phyloP scores from a whole-genome alignment of 1,140 invertebrate genomes.

The Drosophila grimshawi region DNA sequence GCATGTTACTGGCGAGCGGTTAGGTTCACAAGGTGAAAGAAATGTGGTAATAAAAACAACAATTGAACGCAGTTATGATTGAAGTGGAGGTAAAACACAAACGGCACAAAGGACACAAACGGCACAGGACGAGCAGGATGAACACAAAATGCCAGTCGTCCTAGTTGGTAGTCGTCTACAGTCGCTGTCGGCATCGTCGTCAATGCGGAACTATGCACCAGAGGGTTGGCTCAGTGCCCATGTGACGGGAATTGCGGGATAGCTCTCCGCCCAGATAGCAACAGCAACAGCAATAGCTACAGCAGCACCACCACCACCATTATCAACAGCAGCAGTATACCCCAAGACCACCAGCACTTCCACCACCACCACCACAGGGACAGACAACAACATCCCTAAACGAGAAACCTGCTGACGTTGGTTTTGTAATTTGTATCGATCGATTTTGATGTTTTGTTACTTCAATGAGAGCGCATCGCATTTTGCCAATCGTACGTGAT shows the following conservation, averaged over 20 bases:
- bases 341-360: conserved; percentile 17
- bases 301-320: conserved; percentile 5
- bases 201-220: conserved; percentile 66
- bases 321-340: background rate
- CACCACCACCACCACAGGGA: conserved; percentile 29
- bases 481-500: conserved; percentile 39
- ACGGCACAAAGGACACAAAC: conserved; percentile 30
- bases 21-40: conserved; percentile 65
- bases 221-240: conserved; percentile 34
- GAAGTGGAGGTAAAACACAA: conserved; percentile 73
- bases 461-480: conserved; percentile 44
- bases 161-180: background rate
- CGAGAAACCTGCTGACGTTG: conserved; percentile 52
- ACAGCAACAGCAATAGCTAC: conserved; percentile 10
- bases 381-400: conserved; percentile 56
- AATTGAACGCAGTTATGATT: conserved; percentile 82
- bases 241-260: conserved; percentile 44
- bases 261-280: conserved; percentile 27
- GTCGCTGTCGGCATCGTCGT: conserved; percentile 23
- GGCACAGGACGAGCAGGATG: conserved; percentile 1
- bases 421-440: conserved; percentile 80
- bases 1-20: conserved; percentile 23
- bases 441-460: conserved; percentile 67
- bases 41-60: conserved; percentile 82
- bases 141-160: conserved; percentile 41